Conservation (phyloP, 1,140 invertebrate genomes). For the Octopus sinensis region DNA sequence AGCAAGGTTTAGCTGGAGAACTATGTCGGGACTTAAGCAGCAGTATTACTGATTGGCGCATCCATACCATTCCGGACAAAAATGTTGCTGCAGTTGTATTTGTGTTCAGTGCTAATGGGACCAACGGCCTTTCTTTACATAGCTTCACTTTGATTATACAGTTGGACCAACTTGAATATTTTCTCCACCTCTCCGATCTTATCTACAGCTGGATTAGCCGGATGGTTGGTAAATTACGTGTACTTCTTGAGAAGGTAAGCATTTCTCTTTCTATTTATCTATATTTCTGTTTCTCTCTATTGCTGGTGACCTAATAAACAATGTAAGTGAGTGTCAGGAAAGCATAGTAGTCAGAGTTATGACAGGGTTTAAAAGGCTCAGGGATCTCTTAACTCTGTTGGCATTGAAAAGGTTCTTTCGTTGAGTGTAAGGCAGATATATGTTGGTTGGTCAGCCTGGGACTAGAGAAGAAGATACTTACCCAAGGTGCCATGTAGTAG, state of each 20-base stretch:
- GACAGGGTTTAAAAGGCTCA: too few species aligned
- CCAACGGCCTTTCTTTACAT: constrained; percentile 36
- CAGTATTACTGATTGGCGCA: constrained; percentile 40
- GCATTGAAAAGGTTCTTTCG: too few species aligned
- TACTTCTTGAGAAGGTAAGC: constrained; percentile 40
- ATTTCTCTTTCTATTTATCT: neutral
- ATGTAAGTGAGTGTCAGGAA: too few species aligned
- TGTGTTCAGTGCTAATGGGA: constrained; percentile 41
- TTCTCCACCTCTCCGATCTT: constrained; percentile 35
- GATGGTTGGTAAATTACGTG: constrained; percentile 41
- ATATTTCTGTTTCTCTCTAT: neutral
- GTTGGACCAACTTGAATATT: constrained; percentile 34
- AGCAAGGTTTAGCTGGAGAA: constrained; percentile 46
- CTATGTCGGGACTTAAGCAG: constrained; percentile 40
- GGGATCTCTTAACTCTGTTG: too few species aligned
- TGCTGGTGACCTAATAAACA: too few species aligned
- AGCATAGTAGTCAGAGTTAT: too few species aligned
- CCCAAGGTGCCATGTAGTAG: too few species aligned
- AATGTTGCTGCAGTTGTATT: constrained; percentile 40
- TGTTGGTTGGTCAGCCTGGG: too few species aligned
- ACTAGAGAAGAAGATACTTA: too few species aligned
- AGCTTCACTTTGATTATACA: constrained; percentile 41
- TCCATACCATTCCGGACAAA: constrained; percentile 40
- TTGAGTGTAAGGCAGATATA: too few species aligned
- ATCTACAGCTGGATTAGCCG: constrained; percentile 37